Base-by-base conservation (phyloP, 2,797 vertebrate species). In the Pseudopleuronectes americanus region DNA sequence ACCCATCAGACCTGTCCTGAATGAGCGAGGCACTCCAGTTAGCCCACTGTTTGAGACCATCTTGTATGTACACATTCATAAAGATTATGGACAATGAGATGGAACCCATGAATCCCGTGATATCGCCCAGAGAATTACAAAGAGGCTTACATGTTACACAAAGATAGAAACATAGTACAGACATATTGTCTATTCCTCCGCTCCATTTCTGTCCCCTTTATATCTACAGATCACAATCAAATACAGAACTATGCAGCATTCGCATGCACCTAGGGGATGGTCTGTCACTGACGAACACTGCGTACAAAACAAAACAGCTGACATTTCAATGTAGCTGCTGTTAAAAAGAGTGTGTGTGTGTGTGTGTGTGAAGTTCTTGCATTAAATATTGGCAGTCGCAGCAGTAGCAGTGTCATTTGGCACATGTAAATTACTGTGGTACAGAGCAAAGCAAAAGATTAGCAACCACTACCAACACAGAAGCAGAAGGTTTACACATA, bases 11-110 rank as follows among this genome's bases (percentile, higher is more conserved):
- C 69, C 59, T 16, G 66, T 82, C 68, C 67, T 71, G 68, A 86
- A 68, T 62, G 69, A 90, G 87, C 1, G 84, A 90, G 88, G 92
- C 93, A 92, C 92, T 92, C 90, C 74, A 84, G 68, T 89, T 76
- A 81, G 68, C 85, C 78, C 79, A 84, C 85, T 76, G 77, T 78
- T 87, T 75, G 64, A 83, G 63, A 81, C 86, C 54, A 64, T 76
- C 79, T 77, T 66, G 79, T 89, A 87, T 92, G 87, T 89, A 93
- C 90, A 94, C 84, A 92, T 91, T 92, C 89, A 89, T 45, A 81
- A 82, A 84, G 75, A 84, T 89, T 77, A 87, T 71, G 86, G 78
- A 62, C 62, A 74, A 76, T 63, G 68, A 83, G 77, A 80, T 51
- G 61, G 71, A 10, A 54, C 51, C 51, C 68, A 65, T 72, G 57